Conservation (phyloP, 2,888 invertebrate species). For the Alitta virens region DNA sequence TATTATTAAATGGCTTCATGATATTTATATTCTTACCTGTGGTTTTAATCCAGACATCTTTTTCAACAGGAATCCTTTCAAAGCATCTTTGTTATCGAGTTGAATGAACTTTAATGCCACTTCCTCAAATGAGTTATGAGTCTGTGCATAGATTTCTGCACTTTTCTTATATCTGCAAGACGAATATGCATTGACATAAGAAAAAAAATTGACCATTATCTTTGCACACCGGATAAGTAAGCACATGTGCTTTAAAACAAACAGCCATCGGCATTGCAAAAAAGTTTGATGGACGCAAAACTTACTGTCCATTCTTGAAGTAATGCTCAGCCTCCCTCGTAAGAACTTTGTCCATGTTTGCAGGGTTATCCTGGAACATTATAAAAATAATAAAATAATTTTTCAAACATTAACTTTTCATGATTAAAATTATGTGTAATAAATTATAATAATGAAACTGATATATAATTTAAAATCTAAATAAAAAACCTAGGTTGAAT, state of each 20-base stretch:
- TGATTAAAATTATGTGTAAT: neutral
- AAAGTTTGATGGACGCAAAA: conserved; percentile 1
- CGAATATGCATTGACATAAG: no score
- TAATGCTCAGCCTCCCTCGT: conserved; percentile 84
- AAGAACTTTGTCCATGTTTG: conserved; percentile 78
- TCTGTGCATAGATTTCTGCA: conserved; percentile 85
- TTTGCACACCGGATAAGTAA: no score
- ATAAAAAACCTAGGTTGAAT: neutral
- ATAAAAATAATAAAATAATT: no score
- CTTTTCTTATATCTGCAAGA: conserved; percentile 70
- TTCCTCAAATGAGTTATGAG: conserved; percentile 89
- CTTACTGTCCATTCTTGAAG: conserved; percentile 72
- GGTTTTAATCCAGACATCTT: conserved; percentile 65
- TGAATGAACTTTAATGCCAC: conserved; percentile 88
- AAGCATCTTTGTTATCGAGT: conserved; percentile 75
- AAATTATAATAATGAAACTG: neutral
- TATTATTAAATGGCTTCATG: no score
- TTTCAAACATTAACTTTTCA: no score
- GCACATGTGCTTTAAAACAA: no score
- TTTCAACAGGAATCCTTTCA: conserved; percentile 81
- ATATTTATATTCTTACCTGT: conserved; percentile 53
- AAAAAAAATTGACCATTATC: no score
- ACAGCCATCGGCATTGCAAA: no score
- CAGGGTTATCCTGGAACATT: conserved; percentile 68
- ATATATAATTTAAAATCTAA: neutral